phyloP scores from a whole-genome alignment of 2,888 invertebrate species.

The Hirtodrosophila alboralis region DNA sequence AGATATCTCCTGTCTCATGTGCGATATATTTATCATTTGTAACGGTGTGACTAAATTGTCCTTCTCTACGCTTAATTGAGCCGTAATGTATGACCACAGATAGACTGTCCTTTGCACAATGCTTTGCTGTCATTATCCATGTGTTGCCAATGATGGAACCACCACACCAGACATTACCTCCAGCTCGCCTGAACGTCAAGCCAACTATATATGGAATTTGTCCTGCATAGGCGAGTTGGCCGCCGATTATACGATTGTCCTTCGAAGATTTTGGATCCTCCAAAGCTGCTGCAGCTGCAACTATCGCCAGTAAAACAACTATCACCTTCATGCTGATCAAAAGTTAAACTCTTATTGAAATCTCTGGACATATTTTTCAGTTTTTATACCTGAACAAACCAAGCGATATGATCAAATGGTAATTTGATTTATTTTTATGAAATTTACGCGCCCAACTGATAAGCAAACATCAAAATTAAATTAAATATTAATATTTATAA shows the following conservation, averaged over 20 bases:
- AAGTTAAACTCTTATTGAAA: no score
- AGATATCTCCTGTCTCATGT: background rate
- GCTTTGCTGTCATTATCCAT: slow-evolving; percentile 61
- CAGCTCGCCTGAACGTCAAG: no score
- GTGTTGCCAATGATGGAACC: slow-evolving; percentile 54
- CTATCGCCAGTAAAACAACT: background rate
- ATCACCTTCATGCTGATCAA: background rate
- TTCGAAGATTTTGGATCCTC: background rate
- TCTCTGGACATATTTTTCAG: no score
- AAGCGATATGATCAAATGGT: no score
- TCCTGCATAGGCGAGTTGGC: background rate
- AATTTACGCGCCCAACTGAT: no score
- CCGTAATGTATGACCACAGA: slow-evolving; percentile 38
- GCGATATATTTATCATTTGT: background rate
- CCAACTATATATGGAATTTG: no score
- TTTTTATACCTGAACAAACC: no score
- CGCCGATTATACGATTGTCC: background rate
- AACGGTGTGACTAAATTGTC: slow-evolving; percentile 21
- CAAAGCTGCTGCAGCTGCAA: background rate
- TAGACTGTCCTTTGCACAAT: slow-evolving; percentile 39
- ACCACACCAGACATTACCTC: slow-evolving; percentile 39
- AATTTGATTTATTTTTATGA: no score
- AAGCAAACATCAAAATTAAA: no score
- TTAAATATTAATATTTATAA: no score
- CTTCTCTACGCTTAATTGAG: slow-evolving; percentile 11